Evolutionary conservation across 2,888 invertebrate species (phyloP), one percentile per base, ranked within the genome.

Genomic region (Microctonus aethiopoides): DNA sequence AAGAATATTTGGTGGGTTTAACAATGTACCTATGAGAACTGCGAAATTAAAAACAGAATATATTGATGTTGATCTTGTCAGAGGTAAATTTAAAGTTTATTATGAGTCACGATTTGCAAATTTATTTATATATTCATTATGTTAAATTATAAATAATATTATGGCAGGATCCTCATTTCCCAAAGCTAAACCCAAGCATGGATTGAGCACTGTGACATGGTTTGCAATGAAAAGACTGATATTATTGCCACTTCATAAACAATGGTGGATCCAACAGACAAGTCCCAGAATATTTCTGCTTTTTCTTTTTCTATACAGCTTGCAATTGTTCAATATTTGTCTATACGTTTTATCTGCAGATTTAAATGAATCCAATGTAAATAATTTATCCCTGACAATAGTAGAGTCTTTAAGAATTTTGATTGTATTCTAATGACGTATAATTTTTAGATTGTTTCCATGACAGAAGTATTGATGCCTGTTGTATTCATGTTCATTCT

Each of bases 31-130:
- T 52, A 91, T 93, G 85, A 93, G 94, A 87, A 92, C 91, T 72
- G 91, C 93, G 22, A 93, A 92, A 83, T 89, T 95, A 11, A 95
- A 96, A 85, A 94, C 96, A 16, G 97, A 97, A 83, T 91, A 97
- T 56, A 98, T 98, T 76, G 98, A 98, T 89, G 94, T 98, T 66
- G 98, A 98, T 88, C 91, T 98, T 81, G 96, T 98, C 68, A 90
- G 97, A 92, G 97, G 97, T 95, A 88, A 68, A 67, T 71, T 29
- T 36, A 56, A 11, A 22, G 24, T 34, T 26, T 34, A 13, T 61
- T 56, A 67, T 56, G 13, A 36, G 66, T 9, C 10, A 26, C 13
- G 24, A 32, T 41, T 0, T 54, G 32, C n/a, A n/a, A n/a, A n/a
- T n/a, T n/a, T n/a, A n/a, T n/a, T n/a, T n/a, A n/a, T n/a, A n/a